A percentile compares a stretch with the other conserved stretches of the same genome.
Conservation (phyloP, 2,797 vertebrate genomes). For the Ptychobarbus kaznakovi region DNA sequence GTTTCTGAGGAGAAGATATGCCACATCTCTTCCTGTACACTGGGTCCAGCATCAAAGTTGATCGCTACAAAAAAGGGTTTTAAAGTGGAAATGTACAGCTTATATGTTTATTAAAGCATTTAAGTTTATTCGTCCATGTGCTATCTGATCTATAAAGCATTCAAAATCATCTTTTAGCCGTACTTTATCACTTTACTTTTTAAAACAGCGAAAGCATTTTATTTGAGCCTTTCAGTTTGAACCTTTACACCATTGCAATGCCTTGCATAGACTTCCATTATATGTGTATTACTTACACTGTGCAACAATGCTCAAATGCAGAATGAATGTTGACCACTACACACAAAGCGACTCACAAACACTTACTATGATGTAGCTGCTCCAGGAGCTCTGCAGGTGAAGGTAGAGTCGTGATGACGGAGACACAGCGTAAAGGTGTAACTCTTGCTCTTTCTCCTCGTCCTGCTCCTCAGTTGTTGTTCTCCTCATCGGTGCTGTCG, state of each 20-base stretch:
- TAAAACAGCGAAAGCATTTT: no score
- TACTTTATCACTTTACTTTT: no score
- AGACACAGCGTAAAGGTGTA: conserved; percentile 82
- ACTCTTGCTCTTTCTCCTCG: conserved; percentile 71
- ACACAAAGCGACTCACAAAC: neutral
- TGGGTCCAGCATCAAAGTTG: conserved; percentile 76
- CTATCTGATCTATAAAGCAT: neutral
- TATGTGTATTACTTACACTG: neutral
- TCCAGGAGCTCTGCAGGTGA: conserved; percentile 83
- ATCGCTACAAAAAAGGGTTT: conserved; percentile 66
- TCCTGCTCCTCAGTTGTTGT: conserved; percentile 27
- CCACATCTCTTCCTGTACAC: conserved; percentile 66
- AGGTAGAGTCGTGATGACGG: conserved; percentile 78
- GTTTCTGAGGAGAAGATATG: conserved; percentile 48
- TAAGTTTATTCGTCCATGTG: neutral
- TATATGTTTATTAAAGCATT: neutral
- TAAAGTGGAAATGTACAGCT: no score
- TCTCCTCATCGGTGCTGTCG: conserved; percentile 61
- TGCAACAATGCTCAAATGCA: neutral
- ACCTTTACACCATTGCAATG: neutral
- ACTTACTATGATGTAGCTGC: conserved; percentile 83
- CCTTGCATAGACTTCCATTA: neutral
- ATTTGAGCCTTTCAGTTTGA: no score
- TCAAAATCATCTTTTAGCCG: neutral
- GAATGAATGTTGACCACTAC: neutral